These are phyloP conservation scores for Tachuris rubrigastra DNA, from an alignment of 2,113 vertebrate genomes.

Conservation along the genomic window DNA sequence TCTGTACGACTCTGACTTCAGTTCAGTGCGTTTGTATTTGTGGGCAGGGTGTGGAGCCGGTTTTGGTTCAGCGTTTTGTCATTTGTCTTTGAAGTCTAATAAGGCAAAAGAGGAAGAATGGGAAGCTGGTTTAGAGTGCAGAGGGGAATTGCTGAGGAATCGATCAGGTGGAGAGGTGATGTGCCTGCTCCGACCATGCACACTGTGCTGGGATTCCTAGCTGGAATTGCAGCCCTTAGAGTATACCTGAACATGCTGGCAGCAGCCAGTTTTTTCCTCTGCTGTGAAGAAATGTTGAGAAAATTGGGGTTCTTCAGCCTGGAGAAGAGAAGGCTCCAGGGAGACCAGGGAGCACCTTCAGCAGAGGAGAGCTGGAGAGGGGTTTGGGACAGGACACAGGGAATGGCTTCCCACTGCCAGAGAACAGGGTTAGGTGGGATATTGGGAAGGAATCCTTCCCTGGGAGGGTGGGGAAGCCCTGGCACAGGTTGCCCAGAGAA, in stretches of 20 bases:
- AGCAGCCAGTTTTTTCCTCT: neutral
- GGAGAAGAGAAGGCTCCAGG: neutral
- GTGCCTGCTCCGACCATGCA: rapidly evolving
- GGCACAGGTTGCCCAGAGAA: neutral
- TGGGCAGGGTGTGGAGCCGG: neutral
- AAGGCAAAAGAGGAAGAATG: neutral
- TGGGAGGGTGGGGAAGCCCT: neutral
- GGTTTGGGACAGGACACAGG: neutral
- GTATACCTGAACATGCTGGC: rapidly evolving
- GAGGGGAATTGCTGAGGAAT: neutral
- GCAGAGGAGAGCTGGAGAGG: neutral
- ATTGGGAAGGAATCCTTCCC: neutral
- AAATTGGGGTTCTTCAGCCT: neutral
- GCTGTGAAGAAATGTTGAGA: neutral
- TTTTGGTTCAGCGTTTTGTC: neutral
- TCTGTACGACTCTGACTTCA: rapidly evolving
- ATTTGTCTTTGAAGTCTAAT: neutral
- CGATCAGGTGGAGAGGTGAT: neutral
- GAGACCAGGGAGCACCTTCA: neutral
- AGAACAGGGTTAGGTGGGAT: neutral
- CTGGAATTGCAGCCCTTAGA: rapidly evolving
- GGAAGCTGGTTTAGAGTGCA: neutral
- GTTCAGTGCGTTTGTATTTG: neutral
- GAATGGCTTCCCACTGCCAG: neutral
- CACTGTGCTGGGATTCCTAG: neutral